These are phyloP conservation scores for Elysia crispata DNA, from an alignment of 2,888 invertebrate genomes.

Conservation along the genomic window DNA sequence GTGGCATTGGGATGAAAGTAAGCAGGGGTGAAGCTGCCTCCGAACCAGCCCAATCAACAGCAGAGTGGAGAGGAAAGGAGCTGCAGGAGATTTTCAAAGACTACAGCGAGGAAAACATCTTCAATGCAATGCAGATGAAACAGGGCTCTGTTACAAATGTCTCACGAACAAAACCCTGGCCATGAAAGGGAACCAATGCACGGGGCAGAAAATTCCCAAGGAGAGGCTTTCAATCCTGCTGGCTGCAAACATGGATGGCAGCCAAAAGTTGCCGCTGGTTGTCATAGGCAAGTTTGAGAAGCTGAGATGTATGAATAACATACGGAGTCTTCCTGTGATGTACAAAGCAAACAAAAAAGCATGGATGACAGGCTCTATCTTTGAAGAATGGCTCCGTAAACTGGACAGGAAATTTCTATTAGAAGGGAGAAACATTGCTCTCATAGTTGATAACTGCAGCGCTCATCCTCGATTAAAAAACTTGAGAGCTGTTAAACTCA, in stretches of 20 bases:
- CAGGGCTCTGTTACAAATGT: constrained; percentile 19
- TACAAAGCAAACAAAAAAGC: constrained; percentile 56
- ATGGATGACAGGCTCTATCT: constrained; percentile 56
- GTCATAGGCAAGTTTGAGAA: constrained; percentile 56
- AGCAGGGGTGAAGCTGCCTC: constrained; percentile 17
- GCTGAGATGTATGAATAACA: constrained; percentile 56
- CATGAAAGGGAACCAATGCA: constrained; percentile 11
- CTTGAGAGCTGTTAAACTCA: constrained; percentile 51
- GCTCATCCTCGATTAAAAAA: constrained; percentile 53
- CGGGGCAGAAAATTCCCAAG: constrained; percentile 4
- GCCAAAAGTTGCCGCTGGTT: constrained; percentile 51
- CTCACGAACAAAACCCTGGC: constrained; percentile 22
- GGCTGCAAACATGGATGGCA: constrained; percentile 55
- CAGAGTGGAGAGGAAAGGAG: constrained; percentile 27
- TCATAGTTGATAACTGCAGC: constrained; percentile 58
- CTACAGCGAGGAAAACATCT: constrained; percentile 18
- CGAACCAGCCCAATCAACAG: constrained; percentile 7
- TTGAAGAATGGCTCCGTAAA: constrained; percentile 55
- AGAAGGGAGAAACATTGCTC: constrained; percentile 46
- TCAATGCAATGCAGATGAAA: constrained; percentile 24
- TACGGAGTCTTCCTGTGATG: constrained; percentile 49
- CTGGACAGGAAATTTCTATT: constrained; percentile 50
- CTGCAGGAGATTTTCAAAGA: constrained; percentile 23
- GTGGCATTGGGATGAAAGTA: constrained; percentile 20
- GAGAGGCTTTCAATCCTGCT: constrained; percentile 45